These are phyloP conservation scores for Hozukius guyotensis DNA, from an alignment of 2,797 vertebrate species.

Conservation along the genomic window DNA sequence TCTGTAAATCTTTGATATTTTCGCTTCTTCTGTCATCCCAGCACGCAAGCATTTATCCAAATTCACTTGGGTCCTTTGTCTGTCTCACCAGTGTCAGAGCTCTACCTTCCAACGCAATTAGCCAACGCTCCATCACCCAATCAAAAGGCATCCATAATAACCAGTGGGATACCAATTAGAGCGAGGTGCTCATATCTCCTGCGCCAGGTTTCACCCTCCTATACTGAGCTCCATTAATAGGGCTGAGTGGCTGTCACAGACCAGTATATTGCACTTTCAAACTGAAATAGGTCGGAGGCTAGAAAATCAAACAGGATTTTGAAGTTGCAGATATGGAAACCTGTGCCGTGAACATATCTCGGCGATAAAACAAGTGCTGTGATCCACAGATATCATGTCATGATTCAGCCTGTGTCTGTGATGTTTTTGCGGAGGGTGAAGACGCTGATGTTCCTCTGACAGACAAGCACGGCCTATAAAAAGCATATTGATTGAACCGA, in stretches of 20 bases:
- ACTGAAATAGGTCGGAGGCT: constrained; percentile 42
- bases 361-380: constrained; percentile 29
- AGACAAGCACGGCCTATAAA: constrained; percentile 62
- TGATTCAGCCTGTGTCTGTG: constrained; percentile 51
- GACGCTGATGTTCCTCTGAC: constrained; percentile 52
- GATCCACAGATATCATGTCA: constrained; percentile 39
- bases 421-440: constrained; percentile 60
- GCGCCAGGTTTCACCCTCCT: constrained; percentile 44
- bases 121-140: constrained; percentile 61
- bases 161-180: constrained; percentile 75
- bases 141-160: constrained; percentile 66
- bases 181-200: constrained; percentile 43
- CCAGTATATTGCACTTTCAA: constrained; percentile 47
- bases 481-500: constrained; percentile 76
- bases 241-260: constrained; percentile 51
- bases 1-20: background rate
- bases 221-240: constrained; percentile 51
- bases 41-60: background rate
- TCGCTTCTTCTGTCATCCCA: background rate
- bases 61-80: constrained; percentile 19
- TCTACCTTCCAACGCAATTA: constrained; percentile 53
- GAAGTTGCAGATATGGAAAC: constrained; percentile 46
- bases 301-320: constrained; percentile 49
- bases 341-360: constrained; percentile 2
- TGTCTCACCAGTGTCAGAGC: constrained; percentile 28